Evolutionary conservation across 2,888 invertebrate genomes (phyloP).

Genomic region (Xanthia togata): DNA sequence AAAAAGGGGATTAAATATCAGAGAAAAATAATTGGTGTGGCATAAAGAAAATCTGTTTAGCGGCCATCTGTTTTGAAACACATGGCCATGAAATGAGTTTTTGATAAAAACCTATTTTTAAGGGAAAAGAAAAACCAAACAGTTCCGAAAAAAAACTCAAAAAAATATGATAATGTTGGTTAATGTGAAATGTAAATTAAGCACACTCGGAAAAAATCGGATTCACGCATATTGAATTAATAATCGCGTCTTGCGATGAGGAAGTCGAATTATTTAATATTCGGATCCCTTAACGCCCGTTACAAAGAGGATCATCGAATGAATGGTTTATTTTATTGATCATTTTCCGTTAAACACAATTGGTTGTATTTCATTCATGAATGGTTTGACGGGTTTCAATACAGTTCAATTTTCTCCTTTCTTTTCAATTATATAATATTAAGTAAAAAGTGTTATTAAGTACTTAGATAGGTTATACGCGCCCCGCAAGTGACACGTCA

Average conservation of each 20-base stretch:
- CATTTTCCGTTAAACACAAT: slow-evolving; percentile 37
- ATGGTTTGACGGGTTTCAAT: slow-evolving; percentile 1
- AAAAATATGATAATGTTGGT: slow-evolving; percentile 27
- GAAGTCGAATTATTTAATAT: slow-evolving; percentile 45
- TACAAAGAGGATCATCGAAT: slow-evolving; percentile 52
- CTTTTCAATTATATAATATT: too few relatives aligned
- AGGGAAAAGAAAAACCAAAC: not conserved
- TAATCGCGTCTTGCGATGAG: slow-evolving; percentile 45
- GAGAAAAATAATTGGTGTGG: not conserved
- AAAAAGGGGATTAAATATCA: not conserved
- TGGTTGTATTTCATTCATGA: slow-evolving; percentile 22
- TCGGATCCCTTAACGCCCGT: slow-evolving; percentile 47
- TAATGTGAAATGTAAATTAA: slow-evolving; percentile 49
- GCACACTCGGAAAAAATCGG: slow-evolving; percentile 33
- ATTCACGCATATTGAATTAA: slow-evolving; percentile 53
- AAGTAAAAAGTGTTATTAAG: too few relatives aligned
- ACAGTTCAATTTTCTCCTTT: not conserved
- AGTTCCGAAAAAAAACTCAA: not conserved
- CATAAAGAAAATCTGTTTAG: not conserved
- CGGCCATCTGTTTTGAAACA: not conserved
- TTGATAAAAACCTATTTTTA: not conserved
- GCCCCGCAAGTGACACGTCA: too few relatives aligned
- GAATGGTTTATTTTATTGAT: slow-evolving; percentile 44
- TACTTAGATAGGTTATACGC: too few relatives aligned
- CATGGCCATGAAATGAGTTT: not conserved